Conservation (phyloP, 2,113 vertebrate genomes). For the Leptosomus discolor region DNA sequence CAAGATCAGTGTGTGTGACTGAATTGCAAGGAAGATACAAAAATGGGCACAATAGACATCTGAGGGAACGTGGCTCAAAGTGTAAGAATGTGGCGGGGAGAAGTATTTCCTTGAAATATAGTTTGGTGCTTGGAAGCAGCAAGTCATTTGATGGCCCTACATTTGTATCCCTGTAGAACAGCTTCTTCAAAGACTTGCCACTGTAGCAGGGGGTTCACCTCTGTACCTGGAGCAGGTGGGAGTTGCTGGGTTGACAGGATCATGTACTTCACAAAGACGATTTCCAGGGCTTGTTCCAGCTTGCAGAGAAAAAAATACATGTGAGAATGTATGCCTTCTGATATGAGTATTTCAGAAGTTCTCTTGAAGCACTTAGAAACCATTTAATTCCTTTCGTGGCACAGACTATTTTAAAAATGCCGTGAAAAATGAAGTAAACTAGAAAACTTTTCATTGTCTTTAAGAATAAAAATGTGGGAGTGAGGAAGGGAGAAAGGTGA, state of each 20-base stretch:
- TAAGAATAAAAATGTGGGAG: not conserved
- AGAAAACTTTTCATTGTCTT: not conserved
- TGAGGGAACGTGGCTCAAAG: accelerated
- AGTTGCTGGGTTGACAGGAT: not conserved
- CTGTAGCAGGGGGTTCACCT: not conserved
- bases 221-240: not conserved
- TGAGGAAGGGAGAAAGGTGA: not conserved
- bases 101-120: not conserved
- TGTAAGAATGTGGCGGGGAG: not conserved
- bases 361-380: not conserved
- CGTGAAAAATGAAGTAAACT: not conserved
- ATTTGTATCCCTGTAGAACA: not conserved
- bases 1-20: not conserved
- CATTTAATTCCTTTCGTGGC: not conserved
- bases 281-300: not conserved
- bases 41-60: not conserved
- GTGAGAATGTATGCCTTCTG: not conserved
- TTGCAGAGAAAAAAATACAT: not conserved
- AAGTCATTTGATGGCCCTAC: not conserved
- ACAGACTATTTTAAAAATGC: not conserved
- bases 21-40: not conserved
- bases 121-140: not conserved
- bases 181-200: not conserved
- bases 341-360: not conserved
- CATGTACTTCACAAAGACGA: not conserved